These are phyloP conservation scores for Diaprepes abbreviatus DNA, from an alignment of 2,888 invertebrate species.

Conservation along the genomic window DNA sequence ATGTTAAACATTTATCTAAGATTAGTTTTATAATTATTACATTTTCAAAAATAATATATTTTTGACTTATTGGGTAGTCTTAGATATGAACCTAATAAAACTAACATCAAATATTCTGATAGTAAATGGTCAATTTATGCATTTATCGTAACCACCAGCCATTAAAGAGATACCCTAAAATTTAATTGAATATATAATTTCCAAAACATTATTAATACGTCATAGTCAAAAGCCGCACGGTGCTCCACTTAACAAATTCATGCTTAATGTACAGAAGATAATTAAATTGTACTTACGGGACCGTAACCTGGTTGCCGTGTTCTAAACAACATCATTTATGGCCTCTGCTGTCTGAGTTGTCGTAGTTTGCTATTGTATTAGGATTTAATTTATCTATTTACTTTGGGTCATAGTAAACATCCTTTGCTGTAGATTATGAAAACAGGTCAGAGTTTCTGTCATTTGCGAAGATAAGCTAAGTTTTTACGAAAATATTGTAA, in stretches of 20 bases:
- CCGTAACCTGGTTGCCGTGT: constrained; percentile 18
- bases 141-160: not conserved
- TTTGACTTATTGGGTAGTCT: no score
- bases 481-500: no score
- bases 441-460: not conserved
- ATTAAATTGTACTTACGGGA: constrained; percentile 38
- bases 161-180: not conserved
- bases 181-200: constrained; percentile 1
- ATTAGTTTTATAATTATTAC: no score
- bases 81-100: no score
- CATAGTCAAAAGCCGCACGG: constrained; percentile 1
- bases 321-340: constrained; percentile 23
- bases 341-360: constrained; percentile 6
- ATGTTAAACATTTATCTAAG: no score
- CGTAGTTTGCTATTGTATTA: constrained; percentile 14
- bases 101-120: no score
- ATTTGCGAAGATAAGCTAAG: no score
- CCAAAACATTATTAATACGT: constrained; percentile 8
- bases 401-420: not conserved
- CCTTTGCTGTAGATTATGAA: constrained; percentile 1
- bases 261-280: constrained; percentile 16
- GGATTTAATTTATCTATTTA: constrained; percentile 3
- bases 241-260: constrained; percentile 16
- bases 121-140: no score
- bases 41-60: no score